Evolutionary conservation across 2,113 vertebrate species (phyloP), one percentile per base, ranked within the genome.

Genomic region (Mobula hypostoma): DNA sequence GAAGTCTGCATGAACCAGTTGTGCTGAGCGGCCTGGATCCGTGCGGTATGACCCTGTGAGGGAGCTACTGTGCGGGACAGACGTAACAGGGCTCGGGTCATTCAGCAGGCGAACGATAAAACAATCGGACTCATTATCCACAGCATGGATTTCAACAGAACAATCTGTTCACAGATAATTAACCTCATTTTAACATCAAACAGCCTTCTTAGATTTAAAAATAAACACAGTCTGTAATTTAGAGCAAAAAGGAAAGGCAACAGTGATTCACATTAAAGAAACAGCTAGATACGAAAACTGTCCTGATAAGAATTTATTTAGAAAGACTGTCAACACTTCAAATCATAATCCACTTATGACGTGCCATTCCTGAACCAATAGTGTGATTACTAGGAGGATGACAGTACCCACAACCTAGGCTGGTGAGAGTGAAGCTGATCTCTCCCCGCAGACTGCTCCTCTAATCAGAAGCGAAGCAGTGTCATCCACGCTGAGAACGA

Each of bases 81-180:
- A 4, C 2, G 32, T n/a, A 92, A 66, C 90, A 15, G 17, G 21
- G 19, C 14, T 48, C 19, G 21, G 63, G 9, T 21, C 27, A 11
- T 6, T 48, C 48, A 48, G 48, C 48, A 48, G 48, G 48, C 48
- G 2, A 48, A 4, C 1, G 48, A 48, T 4, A 48, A 48, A 48
- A 48, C 48, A 2, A 2, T 48, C 48, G 32, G 24, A 72, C 72
- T 68, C 32, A 92, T 92, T 92, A 40, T 74, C 32, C 32, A 68
- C 66, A 72, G 90, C n/a, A 24, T 24, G 19, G 58, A 66, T 4
- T 48, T 12, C 32, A 7, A 92, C 7, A 72, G 70, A 48, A 27
- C 66, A 63, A 58, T 72, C 90, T 24, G 90, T 40, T 48, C 58
- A 24, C n/a, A 92, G 66, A 92, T 92, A 92, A 74, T 72, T 92